Percentiles rank a stretch among this genome's conserved stretches.
phyloP scores from a whole-genome alignment of 1,140 invertebrate species.

The Aradophagus sp. region DNA sequence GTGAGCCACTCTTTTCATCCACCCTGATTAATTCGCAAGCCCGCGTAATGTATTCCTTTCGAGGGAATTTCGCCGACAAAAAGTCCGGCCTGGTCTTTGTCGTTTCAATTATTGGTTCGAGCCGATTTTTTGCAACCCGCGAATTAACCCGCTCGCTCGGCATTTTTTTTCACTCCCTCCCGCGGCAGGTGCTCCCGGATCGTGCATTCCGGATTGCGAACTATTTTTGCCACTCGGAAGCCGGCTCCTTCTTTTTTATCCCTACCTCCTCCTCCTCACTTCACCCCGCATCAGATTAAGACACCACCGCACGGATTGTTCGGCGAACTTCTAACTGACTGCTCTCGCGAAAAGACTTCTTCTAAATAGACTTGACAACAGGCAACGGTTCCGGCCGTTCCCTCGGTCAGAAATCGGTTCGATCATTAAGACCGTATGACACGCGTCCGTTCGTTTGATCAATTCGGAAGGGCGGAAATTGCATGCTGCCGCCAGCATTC shows the following conservation, averaged over 20 bases:
- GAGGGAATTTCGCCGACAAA: constrained; percentile 17
- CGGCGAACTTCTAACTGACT: not conserved
- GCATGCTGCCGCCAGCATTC: not conserved
- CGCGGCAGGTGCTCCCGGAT: constrained; percentile 22
- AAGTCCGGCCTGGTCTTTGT: constrained; percentile 21
- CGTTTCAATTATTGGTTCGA: constrained; percentile 37
- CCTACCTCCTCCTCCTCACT: too few species aligned
- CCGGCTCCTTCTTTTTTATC: too few species aligned
- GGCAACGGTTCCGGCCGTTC: too few species aligned
- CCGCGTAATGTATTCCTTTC: constrained; percentile 37
- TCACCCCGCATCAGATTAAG: constrained; percentile 19
- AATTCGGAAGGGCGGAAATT: not conserved
- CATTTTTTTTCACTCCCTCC: constrained; percentile 7
- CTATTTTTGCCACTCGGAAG: constrained; percentile 15
- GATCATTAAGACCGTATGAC: not conserved
- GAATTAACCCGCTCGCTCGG: constrained; percentile 20
- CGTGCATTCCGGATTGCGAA: constrained; percentile 19
- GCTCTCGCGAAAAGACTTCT: not conserved
- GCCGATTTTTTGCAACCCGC: constrained; percentile 17
- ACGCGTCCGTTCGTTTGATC: not conserved
- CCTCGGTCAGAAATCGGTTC: not conserved
- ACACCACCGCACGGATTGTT: constrained; percentile 6
- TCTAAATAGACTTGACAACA: not conserved
- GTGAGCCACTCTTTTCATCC: constrained; percentile 34
- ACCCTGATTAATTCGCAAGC: constrained; percentile 35